Conservation (phyloP, 1,140 invertebrate species). For the Heliconius melpomene region DNA sequence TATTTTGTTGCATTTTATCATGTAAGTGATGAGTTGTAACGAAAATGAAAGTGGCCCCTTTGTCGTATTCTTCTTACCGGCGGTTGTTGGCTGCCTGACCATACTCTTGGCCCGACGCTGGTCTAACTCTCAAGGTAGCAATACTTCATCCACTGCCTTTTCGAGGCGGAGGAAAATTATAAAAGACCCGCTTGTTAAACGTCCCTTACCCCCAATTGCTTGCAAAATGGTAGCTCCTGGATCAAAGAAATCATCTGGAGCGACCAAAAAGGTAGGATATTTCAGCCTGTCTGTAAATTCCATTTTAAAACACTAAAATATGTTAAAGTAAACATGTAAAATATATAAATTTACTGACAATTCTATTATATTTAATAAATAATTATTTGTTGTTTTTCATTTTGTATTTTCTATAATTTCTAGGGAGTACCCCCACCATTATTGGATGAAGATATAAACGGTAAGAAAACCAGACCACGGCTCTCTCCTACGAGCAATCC, state of each 20-base stretch:
- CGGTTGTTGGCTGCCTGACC: conserved; percentile 76
- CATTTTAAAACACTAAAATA: background rate
- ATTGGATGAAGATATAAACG: conserved; percentile 61
- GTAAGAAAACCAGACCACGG: conserved; percentile 53
- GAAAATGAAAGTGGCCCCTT: conserved; percentile 81
- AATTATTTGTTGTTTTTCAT: background rate
- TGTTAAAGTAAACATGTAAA: too few relatives aligned
- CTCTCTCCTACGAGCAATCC: conserved; percentile 39
- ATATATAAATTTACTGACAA: background rate
- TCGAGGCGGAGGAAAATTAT: conserved; percentile 78
- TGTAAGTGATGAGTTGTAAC: conserved; percentile 82
- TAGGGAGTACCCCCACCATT: conserved; percentile 53
- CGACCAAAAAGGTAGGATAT: conserved; percentile 59
- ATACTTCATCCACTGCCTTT: conserved; percentile 72
- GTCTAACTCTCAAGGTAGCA: conserved; percentile 73
- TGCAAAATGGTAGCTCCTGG: conserved; percentile 71
- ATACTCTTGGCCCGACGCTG: conserved; percentile 77
- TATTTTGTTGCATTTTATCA: conserved; percentile 71
- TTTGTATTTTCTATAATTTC: conserved; percentile 29
- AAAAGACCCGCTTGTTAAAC: conserved; percentile 76
- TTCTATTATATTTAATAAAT: background rate
- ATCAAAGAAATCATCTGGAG: conserved; percentile 58
- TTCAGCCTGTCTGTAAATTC: background rate
- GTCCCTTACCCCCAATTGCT: conserved; percentile 64
- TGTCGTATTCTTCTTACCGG: conserved; percentile 80